These are phyloP conservation scores for Salvelinus namaycush DNA, from an alignment of 2,113 vertebrate species.

Conservation along the genomic window DNA sequence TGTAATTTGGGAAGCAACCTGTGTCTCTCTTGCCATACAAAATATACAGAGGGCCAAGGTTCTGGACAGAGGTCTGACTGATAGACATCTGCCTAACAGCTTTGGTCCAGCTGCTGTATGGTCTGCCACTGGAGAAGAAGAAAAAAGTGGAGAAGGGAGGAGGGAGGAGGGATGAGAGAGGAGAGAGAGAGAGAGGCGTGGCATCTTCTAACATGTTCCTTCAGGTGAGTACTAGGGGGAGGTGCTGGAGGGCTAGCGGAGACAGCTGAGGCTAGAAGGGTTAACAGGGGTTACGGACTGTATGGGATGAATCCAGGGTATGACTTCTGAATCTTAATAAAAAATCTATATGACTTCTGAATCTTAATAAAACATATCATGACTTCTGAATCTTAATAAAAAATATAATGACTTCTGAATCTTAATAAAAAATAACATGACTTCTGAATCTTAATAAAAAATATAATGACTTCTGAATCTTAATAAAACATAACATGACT, in stretches of 20 bases:
- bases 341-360: too few species aligned
- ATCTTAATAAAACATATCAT: too few species aligned
- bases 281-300: too few species aligned
- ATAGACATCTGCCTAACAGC: constrained; percentile 74
- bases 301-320: background rate
- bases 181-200: constrained; percentile 13
- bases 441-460: too few species aligned
- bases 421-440: too few species aligned
- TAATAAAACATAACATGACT: too few species aligned
- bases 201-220: constrained; percentile 13
- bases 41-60: constrained; percentile 66
- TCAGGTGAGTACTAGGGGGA: background rate
- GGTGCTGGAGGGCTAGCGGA: constrained; percentile 5
- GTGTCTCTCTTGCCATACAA: constrained; percentile 50
- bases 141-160: constrained; percentile 13
- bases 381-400: too few species aligned
- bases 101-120: constrained; percentile 65
- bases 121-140: constrained; percentile 43
- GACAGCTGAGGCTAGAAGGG: constrained; percentile 13
- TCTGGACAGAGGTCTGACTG: constrained; percentile 59
- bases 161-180: background rate
- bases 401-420: too few species aligned
- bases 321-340: background rate
- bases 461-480: too few species aligned
- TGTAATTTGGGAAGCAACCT: too few species aligned